phyloP scores from a whole-genome alignment of 1,140 invertebrate species.

The Eupristina koningsbergeri region DNA sequence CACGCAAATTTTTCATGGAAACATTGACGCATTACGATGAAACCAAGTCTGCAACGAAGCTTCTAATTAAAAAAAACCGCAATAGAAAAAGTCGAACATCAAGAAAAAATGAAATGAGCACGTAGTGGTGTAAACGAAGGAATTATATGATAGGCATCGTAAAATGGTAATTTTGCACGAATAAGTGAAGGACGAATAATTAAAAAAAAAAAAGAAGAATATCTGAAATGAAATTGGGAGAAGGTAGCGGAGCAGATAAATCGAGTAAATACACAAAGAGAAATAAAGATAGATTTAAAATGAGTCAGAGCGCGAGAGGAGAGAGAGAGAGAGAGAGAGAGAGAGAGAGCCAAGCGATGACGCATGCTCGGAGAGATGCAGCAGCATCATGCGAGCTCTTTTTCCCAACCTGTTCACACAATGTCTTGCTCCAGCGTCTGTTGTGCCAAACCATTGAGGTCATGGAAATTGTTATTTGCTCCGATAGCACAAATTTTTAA shows the following conservation, averaged over 20 bases:
- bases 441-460: slow-evolving; percentile 43
- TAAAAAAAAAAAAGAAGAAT: neutral
- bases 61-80: neutral
- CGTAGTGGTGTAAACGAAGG: neutral
- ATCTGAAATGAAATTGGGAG: no score
- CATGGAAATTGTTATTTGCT: slow-evolving; percentile 41
- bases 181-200: neutral
- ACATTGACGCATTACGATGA: neutral
- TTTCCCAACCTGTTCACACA: neutral
- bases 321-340: neutral
- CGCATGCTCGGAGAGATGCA: neutral
- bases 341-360: slow-evolving; percentile 2
- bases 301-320: no score
- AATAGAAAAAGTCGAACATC: neutral
- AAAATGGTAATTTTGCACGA: neutral
- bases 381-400: neutral
- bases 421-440: neutral
- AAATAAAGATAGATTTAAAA: no score
- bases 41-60: neutral
- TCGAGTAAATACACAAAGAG: no score
- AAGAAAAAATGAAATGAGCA: neutral
- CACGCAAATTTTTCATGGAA: neutral
- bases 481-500: slow-evolving; percentile 39
- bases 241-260: no score
- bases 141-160: neutral